A percentile compares a stretch with the other conserved stretches of the same genome.
These are phyloP conservation scores for Hiodon alosoides DNA, from an alignment of 2,113 vertebrate species.

Conservation along the genomic window DNA sequence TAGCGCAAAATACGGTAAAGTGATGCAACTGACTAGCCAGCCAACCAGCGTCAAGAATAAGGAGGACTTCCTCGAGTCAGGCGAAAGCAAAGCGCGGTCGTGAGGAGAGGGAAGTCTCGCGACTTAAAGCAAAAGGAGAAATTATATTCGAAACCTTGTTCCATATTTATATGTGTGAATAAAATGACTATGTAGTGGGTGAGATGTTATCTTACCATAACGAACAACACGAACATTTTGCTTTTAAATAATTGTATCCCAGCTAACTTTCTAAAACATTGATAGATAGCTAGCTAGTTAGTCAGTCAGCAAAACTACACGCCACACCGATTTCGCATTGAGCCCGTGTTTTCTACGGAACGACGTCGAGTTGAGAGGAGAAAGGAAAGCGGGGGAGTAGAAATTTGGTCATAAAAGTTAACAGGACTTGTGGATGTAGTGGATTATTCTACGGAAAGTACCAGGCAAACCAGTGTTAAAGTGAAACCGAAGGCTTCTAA, in stretches of 20 bases:
- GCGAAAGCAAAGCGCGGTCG: conserved; percentile 14
- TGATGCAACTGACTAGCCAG: conserved; percentile 1
- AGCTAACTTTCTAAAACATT: conserved; percentile 16
- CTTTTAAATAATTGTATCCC: neutral
- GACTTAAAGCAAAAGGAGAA: neutral
- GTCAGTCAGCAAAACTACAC: conserved; percentile 2
- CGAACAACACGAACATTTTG: neutral
- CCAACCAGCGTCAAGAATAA: neutral
- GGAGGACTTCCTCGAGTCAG: conserved; percentile 21
- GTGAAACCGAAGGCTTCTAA: neutral
- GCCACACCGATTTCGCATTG: conserved; percentile 2
- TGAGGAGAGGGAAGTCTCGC: conserved; percentile 15
- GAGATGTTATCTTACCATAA: neutral
- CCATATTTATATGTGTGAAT: neutral
- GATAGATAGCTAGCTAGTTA: neutral
- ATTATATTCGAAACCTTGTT: neutral
- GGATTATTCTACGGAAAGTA: conserved; percentile 6
- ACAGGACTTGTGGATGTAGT: neutral
- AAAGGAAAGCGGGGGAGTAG: neutral
- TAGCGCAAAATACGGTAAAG: neutral
- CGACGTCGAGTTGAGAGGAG: neutral
- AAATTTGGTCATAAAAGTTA: neutral
- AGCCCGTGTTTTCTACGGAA: neutral
- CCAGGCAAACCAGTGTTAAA: neutral
- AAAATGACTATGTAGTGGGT: neutral